Evolutionary conservation across 2,888 invertebrate species (phyloP).

Genomic region (Pachycephus smyrnensis): DNA sequence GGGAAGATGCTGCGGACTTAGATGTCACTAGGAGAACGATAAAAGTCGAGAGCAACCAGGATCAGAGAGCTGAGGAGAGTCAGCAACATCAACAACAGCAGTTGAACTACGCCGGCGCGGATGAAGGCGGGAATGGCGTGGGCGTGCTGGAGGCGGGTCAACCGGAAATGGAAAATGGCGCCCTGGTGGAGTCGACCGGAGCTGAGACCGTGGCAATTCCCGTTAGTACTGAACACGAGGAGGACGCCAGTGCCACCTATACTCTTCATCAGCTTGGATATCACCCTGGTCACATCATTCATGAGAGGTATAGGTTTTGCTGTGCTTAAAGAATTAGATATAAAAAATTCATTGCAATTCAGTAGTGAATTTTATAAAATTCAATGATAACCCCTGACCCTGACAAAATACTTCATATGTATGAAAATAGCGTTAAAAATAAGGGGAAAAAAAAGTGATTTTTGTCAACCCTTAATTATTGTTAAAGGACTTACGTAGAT

Average conservation of each 20-base stretch:
- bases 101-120: slow-evolving; percentile 41
- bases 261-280: slow-evolving; percentile 49
- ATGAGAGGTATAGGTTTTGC: slow-evolving; percentile 38
- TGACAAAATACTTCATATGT: neutral
- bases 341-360: neutral
- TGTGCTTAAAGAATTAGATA: neutral
- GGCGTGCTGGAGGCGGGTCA: slow-evolving; percentile 65
- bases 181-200: slow-evolving; percentile 45
- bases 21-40: slow-evolving; percentile 16
- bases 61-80: slow-evolving; percentile 18
- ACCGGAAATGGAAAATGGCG: slow-evolving; percentile 64
- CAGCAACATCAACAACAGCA: slow-evolving; percentile 43
- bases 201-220: slow-evolving; percentile 42
- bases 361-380: neutral
- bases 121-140: slow-evolving; percentile 58
- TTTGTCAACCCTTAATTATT: neutral
- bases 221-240: slow-evolving; percentile 38
- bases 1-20: slow-evolving; percentile 8
- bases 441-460: neutral
- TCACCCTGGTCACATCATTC: slow-evolving; percentile 42
- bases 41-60: slow-evolving; percentile 29
- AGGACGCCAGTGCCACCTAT: slow-evolving; percentile 41
- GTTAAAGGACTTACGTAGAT: neutral
- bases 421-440: neutral
- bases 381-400: neutral